phyloP scores from a whole-genome alignment of 2,113 vertebrate genomes.

The Procavia capensis region DNA sequence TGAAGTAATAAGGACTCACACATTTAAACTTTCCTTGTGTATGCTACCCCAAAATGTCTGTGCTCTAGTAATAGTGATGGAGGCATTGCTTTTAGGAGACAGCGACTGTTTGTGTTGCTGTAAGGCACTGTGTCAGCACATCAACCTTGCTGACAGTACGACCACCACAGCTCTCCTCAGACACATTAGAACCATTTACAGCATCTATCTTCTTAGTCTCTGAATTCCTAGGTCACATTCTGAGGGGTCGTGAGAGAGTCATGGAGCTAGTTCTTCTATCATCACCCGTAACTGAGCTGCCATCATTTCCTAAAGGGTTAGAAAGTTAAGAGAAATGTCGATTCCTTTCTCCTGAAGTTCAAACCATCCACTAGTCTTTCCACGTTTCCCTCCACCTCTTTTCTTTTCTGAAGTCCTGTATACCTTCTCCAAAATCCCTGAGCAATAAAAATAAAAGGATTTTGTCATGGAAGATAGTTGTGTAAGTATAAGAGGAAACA shows the following conservation, averaged over 20 bases:
- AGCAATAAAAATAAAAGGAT: not conserved
- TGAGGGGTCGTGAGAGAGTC: conserved; percentile 15
- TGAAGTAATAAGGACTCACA: not conserved
- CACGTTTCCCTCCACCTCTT: not conserved
- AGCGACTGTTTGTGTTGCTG: not conserved
- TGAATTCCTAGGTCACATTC: conserved; percentile 51
- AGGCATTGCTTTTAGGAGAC: not conserved
- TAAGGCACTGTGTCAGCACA: not conserved
- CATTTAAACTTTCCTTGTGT: conserved; percentile 14
- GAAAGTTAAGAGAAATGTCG: not conserved
- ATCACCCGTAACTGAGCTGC: conserved; percentile 25
- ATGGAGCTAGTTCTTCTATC: not conserved
- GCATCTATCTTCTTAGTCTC: conserved; percentile 49
- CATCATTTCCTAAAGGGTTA: conserved; percentile 17
- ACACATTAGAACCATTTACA: conserved; percentile 3
- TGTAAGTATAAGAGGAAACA: not conserved
- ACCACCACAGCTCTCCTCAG: not conserved
- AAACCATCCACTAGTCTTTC: not conserved
- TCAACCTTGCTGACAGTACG: conserved; percentile 12
- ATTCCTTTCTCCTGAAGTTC: not conserved
- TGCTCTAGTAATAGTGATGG: not conserved
- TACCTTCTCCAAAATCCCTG: not conserved
- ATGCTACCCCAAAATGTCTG: not conserved
- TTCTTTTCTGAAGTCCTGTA: not conserved
- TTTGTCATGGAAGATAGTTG: not conserved